These are phyloP conservation scores for Lithophane leautieri DNA, from an alignment of 2,888 invertebrate species.

Conservation along the genomic window DNA sequence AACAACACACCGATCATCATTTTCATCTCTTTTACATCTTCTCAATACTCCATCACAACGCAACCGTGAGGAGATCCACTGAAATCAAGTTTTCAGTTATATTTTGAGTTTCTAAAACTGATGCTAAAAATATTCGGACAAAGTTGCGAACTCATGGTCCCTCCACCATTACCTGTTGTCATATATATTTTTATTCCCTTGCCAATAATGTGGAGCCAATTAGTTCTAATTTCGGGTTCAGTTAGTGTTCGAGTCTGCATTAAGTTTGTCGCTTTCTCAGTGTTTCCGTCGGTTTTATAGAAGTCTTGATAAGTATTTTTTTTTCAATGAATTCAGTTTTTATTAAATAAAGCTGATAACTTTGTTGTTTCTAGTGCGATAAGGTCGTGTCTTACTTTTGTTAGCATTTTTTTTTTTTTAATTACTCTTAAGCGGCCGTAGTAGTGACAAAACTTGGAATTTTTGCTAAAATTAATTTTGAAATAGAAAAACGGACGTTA, in stretches of 20 bases:
- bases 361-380: background rate
- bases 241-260: constrained; percentile 19
- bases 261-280: constrained; percentile 15
- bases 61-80: background rate
- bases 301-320: constrained; percentile 2
- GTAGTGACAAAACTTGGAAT: too few relatives aligned
- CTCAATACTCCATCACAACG: background rate
- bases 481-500: too few relatives aligned
- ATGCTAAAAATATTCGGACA: background rate
- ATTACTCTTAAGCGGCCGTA: too few relatives aligned
- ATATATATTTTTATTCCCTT: constrained; percentile 41
- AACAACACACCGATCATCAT: background rate
- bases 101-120: background rate
- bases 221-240: constrained; percentile 45
- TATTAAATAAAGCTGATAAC: background rate
- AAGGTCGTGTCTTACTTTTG: background rate
- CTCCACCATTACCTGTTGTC: constrained; percentile 20
- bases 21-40: background rate
- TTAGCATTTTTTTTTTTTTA: background rate
- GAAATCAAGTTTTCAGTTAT: background rate
- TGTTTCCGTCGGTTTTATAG: background rate
- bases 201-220: constrained; percentile 28
- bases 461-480: background rate
- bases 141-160: constrained; percentile 8
- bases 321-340: background rate